Conservation (phyloP, 2,113 vertebrate genomes). For the Rhynchomys soricoides region DNA sequence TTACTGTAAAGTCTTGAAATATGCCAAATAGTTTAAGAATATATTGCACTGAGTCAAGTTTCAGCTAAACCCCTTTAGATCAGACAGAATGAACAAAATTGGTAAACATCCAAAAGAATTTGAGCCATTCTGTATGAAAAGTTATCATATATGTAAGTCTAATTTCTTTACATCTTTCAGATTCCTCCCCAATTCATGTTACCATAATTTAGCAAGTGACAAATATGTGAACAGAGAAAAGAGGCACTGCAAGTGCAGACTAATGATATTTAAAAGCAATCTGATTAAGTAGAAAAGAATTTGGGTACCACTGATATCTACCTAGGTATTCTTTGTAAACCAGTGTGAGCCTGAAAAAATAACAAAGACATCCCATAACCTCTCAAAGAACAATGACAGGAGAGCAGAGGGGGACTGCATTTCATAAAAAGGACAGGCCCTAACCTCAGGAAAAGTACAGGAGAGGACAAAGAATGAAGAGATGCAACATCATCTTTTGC, state of each 20-base stretch:
- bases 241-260: background rate
- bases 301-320: background rate
- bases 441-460: background rate
- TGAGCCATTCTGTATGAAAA: background rate
- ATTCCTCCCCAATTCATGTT: background rate
- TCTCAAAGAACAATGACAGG: background rate
- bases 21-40: background rate
- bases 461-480: background rate
- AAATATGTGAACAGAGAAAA: constrained; percentile 3
- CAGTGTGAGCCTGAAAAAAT: background rate
- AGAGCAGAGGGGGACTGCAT: background rate
- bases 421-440: background rate
- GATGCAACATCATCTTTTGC: background rate
- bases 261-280: background rate
- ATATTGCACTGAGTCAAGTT: background rate
- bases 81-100: background rate
- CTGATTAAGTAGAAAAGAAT: constrained; percentile 6
- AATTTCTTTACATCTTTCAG: background rate
- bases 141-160: background rate
- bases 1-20: background rate
- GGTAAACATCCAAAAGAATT: background rate
- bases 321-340: background rate
- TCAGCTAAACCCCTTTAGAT: background rate
- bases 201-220: background rate
- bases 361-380: background rate